Evolutionary conservation across 2,888 invertebrate species (phyloP).

Genomic region (Ennomos quercinarius): DNA sequence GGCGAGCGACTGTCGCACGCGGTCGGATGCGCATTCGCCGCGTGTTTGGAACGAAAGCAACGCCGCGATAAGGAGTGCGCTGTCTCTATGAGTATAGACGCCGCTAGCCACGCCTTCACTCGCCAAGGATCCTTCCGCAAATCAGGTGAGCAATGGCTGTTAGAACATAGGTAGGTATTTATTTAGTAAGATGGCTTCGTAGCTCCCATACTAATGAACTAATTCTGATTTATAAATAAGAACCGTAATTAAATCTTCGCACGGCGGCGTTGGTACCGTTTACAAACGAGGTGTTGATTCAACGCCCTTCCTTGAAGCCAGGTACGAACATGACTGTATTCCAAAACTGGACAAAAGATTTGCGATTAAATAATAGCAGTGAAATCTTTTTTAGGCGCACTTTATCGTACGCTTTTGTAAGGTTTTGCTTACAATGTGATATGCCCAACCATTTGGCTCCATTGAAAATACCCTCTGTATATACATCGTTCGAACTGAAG

Average conservation of each 20-base stretch:
- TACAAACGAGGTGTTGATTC: background rate
- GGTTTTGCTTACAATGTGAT: slow-evolving; percentile 12
- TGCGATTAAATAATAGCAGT: slow-evolving; percentile 2
- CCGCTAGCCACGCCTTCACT: slow-evolving; percentile 96
- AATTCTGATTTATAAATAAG: no score
- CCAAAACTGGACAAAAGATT: slow-evolving; percentile 16
- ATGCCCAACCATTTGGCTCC: slow-evolving; percentile 3
- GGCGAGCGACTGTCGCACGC: slow-evolving; percentile 99
- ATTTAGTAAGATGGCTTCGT: no score
- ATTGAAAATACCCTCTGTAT: background rate
- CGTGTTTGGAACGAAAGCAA: slow-evolving; percentile 98
- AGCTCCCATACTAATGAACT: no score
- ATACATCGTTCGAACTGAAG: no score
- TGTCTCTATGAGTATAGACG: slow-evolving; percentile 96
- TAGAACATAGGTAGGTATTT: no score
- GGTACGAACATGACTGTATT: slow-evolving; percentile 18
- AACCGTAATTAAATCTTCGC: no score
- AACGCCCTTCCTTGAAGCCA: slow-evolving; percentile 8
- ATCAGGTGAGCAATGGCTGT: slow-evolving; percentile 65
- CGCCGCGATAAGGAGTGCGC: slow-evolving; percentile 98
- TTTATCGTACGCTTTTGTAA: slow-evolving; percentile 14
- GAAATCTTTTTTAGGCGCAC: slow-evolving; percentile 11
- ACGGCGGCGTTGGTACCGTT: no score
- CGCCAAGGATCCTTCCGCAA: slow-evolving; percentile 96
- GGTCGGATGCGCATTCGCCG: slow-evolving; percentile 99